Evolutionary conservation across 2,797 vertebrate genomes (phyloP), one percentile per base, ranked within the genome.

Genomic region (Anas bahamensis): DNA sequence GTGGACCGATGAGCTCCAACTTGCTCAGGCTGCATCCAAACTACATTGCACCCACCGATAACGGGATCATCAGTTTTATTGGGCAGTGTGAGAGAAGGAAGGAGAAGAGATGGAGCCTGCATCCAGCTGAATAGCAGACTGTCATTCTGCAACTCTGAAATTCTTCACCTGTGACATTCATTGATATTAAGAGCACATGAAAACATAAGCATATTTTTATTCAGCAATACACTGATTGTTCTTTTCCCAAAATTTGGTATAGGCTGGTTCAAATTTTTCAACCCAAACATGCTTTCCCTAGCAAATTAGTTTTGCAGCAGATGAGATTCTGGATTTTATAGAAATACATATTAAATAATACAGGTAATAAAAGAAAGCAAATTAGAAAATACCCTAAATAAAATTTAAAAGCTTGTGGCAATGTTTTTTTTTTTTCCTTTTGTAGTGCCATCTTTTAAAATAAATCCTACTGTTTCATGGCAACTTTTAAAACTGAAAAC

Each of bases 31-130:
- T 75, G 21, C n/a, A 26, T 24, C 35, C 53, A 41, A 31, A 56
- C 11, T 4, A 0, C 1, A 9, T 4, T 4, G 5, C n/a, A 50
- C 7, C 21, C 35, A 35, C 35, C 42, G 17, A 14, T 12, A 46
- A 13, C 13, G 22, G 22, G 35, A 55, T 73, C 26, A 61, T 11
- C 44, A 13, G 11, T 1, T 0, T 39, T 22, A 10, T 2, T 15
- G 13, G 22, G 48, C 37, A 79, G 50, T 9, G 42, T 16, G n/a
- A 66, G 55, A 46, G 39, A 68, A 77, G 29, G 24, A 80, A 65
- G 29, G 11, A 22, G 13, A n/a, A 48, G 23, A 59, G 37, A 35
- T 5, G 35, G 48, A 63, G 35, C 28, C 31, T 48, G 22, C 17
- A 55, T 17, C 18, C 24, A 17, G 35, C 26, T 24, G 26, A 33